Base-by-base conservation (phyloP, 2,113 vertebrate species). In the Nanorana parkeri region DNA sequence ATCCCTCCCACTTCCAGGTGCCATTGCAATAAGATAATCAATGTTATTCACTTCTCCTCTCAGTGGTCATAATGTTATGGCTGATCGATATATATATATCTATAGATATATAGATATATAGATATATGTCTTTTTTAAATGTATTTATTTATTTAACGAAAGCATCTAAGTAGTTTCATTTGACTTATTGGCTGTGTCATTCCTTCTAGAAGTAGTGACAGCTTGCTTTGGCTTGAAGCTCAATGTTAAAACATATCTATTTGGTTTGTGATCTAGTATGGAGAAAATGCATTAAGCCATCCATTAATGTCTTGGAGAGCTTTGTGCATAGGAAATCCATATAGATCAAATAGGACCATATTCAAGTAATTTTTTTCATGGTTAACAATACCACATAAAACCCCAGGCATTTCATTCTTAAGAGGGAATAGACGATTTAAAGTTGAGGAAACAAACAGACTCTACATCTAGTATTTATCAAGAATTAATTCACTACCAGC, bases 321-420 rank as follows among this genome's bases (percentile, higher is more conserved):
- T 36, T 68, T 68, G 36, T 41, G 7, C 23, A 20, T 51, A 68
- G 23, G 1, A 17, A 47, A 21, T n/a, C 32, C 5, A 3, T 20
- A 68, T 21, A 68, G 67, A 68, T 68, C 67, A 68, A 51, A 68
- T 23, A 47, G 10, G n/a, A 47, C 19, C 29, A 51, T 23, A 51
- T 24, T 51, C 4, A 68, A 51, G 36, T 51, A 21, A 23, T 68
- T 68, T 17, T 68, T 68, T 41, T 68, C 20, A 32, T 41, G n/a
- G 29, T 36, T 68, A 41, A 23, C 23, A n/a, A 21, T 60, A 11
- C 58, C n/a, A 21, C 20, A 20, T 60, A 23, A 23, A 68, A 68
- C 66, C 20, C 66, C 21, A 68, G 67, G 67, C 67, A 68, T 68
- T 17, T 51, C 21, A 20, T 16, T 15, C 67, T 41, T 68, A 10